phyloP scores from a whole-genome alignment of 2,888 invertebrate genomes.

The Brassicogethes aeneus region DNA sequence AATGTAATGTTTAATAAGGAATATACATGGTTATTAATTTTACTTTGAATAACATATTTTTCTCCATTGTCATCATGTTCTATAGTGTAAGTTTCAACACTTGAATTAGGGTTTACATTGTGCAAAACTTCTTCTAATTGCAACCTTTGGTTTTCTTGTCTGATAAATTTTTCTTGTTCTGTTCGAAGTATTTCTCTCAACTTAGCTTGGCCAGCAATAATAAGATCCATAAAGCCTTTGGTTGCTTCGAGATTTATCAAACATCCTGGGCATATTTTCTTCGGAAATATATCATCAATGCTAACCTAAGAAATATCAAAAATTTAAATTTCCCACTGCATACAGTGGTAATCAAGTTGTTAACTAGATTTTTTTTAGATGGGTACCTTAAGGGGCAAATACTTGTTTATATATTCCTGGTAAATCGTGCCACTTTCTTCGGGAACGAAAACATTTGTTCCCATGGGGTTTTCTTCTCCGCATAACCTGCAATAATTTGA shows the following conservation, averaged over 20 bases:
- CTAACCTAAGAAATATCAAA: constrained; percentile 44
- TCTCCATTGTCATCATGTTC: constrained; percentile 36
- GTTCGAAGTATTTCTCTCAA: constrained; percentile 43
- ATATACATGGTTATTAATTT: constrained; percentile 7
- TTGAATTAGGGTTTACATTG: constrained; percentile 33
- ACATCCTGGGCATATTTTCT: constrained; percentile 68
- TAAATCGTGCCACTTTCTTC: constrained; percentile 53
- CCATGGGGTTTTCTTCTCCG: constrained; percentile 62
- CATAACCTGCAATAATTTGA: constrained; percentile 68
- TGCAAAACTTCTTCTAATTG: constrained; percentile 34
- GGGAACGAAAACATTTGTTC: constrained; percentile 52
- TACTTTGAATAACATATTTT: constrained; percentile 47
- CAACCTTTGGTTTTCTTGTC: constrained; percentile 34
- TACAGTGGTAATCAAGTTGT: constrained; percentile 30
- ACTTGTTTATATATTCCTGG: constrained; percentile 58
- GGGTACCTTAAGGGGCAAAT: constrained; percentile 64
- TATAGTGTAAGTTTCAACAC: constrained; percentile 35
- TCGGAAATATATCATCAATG: constrained; percentile 61
- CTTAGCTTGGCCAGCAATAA: constrained; percentile 60
- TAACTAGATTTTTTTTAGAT: constrained; percentile 20
- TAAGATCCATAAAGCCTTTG: constrained; percentile 62
- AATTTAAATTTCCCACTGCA: constrained; percentile 28
- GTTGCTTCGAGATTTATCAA: constrained; percentile 67
- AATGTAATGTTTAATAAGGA: too few relatives aligned
- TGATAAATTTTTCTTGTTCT: constrained; percentile 39